Base-by-base conservation (phyloP, 1,140 invertebrate genomes). In the Oncopodura yosiiana region DNA sequence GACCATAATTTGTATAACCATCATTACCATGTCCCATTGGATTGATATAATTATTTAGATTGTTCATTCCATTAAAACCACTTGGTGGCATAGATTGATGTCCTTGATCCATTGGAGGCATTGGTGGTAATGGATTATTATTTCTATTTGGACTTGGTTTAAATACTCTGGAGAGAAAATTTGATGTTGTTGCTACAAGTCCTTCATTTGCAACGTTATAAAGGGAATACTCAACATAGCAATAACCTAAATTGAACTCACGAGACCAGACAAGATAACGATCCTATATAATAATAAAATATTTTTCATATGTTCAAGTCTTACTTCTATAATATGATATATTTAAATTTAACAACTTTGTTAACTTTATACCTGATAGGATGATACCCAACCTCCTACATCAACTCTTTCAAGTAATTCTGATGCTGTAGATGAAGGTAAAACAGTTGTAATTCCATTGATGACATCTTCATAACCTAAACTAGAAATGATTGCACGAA, bases 221-320 rank as follows among this genome's bases (percentile, higher is more conserved):
- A 24, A 65, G 27, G 1, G 37, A 38, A 26, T 65, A 65, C 43
- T 65, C 63, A 21, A 65, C 12, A 39, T 65, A 65, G 48, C 63
- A 65, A 48, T 62, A 65, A 38, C 63, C 63, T 18, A 65, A 24
- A 36, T 57, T 65, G 43, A 60, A 65, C 39, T 65, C 63, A 8
- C 63, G 19, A 0, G 52, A 38, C 53, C 53, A 65, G 2, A 21
- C 27, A 11, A 57, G 41, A 30, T 65, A 65, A 11, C 46, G 27
- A 11, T 59, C 58, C 23, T n/a, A n/a, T n/a, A n/a, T n/a, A n/a
- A n/a, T n/a, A n/a, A n/a, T n/a, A n/a, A n/a, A n/a, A 42, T 27
- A 23, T 52, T 42, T 14, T 52, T 19, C n/a, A 34, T 9, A 34
- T 9, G 32, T 9, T 9, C 8, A 34, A 9, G n/a, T 9, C n/a